A percentile compares a stretch with the other conserved stretches of the same genome.
phyloP scores from a whole-genome alignment of 2,113 vertebrate species.

The Cebus imitator region DNA sequence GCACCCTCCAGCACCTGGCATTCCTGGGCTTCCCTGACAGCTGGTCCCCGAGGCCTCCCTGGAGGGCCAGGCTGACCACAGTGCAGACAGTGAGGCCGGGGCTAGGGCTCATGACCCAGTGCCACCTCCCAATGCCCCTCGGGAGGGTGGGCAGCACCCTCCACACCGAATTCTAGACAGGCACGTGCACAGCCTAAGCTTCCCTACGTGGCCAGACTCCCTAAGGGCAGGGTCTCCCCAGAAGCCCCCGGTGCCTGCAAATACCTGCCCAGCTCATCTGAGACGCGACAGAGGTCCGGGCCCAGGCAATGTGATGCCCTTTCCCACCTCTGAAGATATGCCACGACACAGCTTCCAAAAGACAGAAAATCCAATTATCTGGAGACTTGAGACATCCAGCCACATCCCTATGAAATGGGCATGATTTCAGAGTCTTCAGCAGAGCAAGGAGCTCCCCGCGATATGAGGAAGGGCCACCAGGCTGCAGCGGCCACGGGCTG shows the following conservation, averaged over 20 bases:
- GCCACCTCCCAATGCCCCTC: not conserved
- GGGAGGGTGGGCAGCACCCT: rapidly evolving
- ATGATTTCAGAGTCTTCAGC: not conserved
- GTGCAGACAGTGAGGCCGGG: not conserved
- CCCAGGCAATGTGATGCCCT: not conserved
- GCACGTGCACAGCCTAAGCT: rapidly evolving
- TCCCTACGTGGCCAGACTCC: rapidly evolving
- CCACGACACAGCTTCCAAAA: rapidly evolving
- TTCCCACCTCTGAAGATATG: rapidly evolving
- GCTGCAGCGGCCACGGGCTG: not conserved
- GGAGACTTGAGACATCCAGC: not conserved
- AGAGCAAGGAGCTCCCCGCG: rapidly evolving
- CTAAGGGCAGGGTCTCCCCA: not conserved
- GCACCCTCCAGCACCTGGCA: not conserved
- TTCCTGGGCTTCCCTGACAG: not conserved
- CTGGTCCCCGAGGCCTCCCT: not conserved
- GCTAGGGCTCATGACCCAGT: rapidly evolving
- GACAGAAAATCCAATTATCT: not conserved
- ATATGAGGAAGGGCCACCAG: rapidly evolving
- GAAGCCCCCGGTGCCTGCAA: not conserved
- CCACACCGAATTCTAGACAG: rapidly evolving
- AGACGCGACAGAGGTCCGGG: not conserved
- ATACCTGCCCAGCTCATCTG: rapidly evolving
- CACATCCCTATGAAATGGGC: rapidly evolving
- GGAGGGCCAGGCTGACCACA: not conserved